Base-by-base conservation (phyloP, 1,140 invertebrate species). In the Neoseiulus cucumeris region DNA sequence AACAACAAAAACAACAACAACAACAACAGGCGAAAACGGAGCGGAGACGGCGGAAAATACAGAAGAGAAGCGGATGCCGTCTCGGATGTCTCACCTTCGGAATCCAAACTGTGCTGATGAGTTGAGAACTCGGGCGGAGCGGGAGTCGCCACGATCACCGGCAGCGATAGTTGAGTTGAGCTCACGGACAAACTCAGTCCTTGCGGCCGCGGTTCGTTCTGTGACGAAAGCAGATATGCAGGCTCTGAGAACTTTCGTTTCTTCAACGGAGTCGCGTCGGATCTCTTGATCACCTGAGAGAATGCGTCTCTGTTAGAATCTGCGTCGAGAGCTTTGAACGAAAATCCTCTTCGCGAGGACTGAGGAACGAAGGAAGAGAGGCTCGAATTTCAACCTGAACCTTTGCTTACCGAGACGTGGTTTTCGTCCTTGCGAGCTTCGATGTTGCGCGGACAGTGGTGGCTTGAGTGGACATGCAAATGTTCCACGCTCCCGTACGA, bases 401-500 rank as follows among this genome's bases (percentile, higher is more conserved):
- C 2, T 59, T 17, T 17, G 33, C 51, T 14, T 9, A 59, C 51
- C 51, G 51, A 59, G 33, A 59, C 51, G 22, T 59, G 51, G 22
- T 33, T 25, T 20, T 59, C 51, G 6, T 59, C 51, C 14, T 29
- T 59, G 22, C 33, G 51, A 12, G 25, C 51, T 59, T 59, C 17
- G 4, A 25, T 25, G 71, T 71, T 33, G 67, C 79, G 79, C 74
- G 82, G 82, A 71, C 85, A 86, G 71, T 85, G 85, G 72, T 83
- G 83, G 68, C 79, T 78, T 66, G 81, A 79, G 73, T 86, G 85
- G 66, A 81, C 78, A 68, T 85, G 82, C 67, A 86, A 74, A 67
- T 83, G 84, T 68, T 86, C 84, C 41, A 80, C 78, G 73, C 81
- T 84, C 70, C 80, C 78, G 69, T 82, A 86, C 7, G 81, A 74